Percentiles rank a stretch among this genome's conserved stretches.
Evolutionary conservation across 2,888 invertebrate genomes (phyloP).

Genomic region (Cryptocheilus praepositus): DNA sequence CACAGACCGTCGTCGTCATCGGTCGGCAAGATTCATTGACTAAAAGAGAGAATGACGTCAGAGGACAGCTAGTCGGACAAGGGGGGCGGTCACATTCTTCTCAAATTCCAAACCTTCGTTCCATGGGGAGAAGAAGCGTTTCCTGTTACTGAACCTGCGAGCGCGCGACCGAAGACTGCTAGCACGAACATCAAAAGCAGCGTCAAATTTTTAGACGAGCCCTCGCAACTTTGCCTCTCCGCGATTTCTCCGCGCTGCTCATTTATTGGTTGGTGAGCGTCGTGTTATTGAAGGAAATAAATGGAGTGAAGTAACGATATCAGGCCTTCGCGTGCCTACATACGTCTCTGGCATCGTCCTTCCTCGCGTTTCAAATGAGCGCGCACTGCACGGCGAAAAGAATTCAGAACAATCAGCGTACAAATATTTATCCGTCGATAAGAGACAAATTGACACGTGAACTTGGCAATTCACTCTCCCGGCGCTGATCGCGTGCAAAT

Average conservation of each 20-base stretch:
- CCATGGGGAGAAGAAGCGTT: conserved; percentile 56
- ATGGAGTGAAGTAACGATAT: too few species aligned
- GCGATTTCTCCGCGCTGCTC: too few species aligned
- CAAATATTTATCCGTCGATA: conserved; percentile 45
- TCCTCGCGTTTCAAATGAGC: too few species aligned
- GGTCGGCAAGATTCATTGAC: conserved; percentile 55
- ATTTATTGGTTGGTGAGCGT: too few species aligned
- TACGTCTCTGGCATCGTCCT: too few species aligned
- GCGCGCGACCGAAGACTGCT: conserved; percentile 9
- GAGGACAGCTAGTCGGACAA: conserved; percentile 43
- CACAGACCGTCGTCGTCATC: conserved; percentile 6
- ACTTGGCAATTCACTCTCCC: conserved; percentile 20
- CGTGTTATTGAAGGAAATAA: too few species aligned
- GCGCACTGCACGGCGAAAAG: too few species aligned
- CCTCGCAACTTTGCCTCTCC: too few species aligned
- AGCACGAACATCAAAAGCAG: too few species aligned
- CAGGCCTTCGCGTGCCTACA: too few species aligned
- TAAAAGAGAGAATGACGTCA: conserved; percentile 64
- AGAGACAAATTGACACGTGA: conserved; percentile 46
- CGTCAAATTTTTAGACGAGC: too few species aligned
- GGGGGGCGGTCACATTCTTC: conserved; percentile 62
- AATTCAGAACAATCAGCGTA: conserved; percentile 29
- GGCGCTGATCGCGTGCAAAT: too few species aligned
- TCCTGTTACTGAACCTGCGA: conserved; percentile 55
- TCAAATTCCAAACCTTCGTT: conserved; percentile 59